These are phyloP conservation scores for Xanthorhoe spadicearia DNA, from an alignment of 2,888 invertebrate species.

Conservation along the genomic window DNA sequence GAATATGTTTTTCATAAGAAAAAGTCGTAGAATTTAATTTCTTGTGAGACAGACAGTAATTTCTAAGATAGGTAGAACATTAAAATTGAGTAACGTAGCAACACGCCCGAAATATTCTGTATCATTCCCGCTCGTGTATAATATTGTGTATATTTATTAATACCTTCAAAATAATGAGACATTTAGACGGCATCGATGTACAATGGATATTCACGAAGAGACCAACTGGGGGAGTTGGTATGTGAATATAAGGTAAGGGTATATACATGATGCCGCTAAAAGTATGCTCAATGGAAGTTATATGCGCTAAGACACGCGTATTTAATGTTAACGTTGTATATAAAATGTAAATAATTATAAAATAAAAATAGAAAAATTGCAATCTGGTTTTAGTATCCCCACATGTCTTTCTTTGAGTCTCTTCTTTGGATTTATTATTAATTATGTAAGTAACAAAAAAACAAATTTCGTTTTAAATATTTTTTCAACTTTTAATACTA, in stretches of 20 bases:
- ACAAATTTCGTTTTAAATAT: neutral
- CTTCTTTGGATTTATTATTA: neutral
- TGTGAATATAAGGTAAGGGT: neutral
- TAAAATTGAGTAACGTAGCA: conserved; percentile 56
- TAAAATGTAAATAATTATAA: conserved; percentile 80
- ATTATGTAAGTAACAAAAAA: too few relatives aligned
- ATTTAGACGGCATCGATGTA: conserved; percentile 24
- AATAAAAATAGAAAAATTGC: conserved; percentile 73
- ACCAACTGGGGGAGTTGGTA: neutral
- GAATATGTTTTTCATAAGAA: neutral
- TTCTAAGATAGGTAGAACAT: neutral
- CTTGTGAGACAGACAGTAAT: neutral
- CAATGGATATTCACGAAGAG: neutral
- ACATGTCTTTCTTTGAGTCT: too few relatives aligned
- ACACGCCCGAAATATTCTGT: conserved; percentile 65
- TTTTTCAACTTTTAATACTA: neutral
- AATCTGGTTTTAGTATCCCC: conserved; percentile 14
- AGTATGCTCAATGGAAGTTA: conserved; percentile 74
- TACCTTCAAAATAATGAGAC: conserved; percentile 59
- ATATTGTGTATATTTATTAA: conserved; percentile 66
- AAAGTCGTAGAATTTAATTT: neutral
- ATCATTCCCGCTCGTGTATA: conserved; percentile 76
- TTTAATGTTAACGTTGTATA: conserved; percentile 75
- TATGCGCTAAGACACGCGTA: conserved; percentile 61
- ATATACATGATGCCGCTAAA: conserved; percentile 41